Evolutionary conservation across 2,888 invertebrate genomes (phyloP).

Genomic region (Brassicogethes aeneus): DNA sequence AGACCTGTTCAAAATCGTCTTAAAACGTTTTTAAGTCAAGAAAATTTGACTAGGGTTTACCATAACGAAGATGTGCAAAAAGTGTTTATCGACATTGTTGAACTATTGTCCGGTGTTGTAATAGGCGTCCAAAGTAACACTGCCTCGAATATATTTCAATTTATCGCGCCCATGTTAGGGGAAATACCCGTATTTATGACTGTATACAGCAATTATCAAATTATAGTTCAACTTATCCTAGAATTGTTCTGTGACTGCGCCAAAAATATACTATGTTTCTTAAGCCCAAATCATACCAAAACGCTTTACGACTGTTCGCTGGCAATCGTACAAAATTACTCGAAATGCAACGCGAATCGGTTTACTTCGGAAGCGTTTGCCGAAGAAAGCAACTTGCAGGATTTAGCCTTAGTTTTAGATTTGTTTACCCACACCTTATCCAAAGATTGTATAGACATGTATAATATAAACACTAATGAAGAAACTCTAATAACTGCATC

Average conservation of each 20-base stretch:
- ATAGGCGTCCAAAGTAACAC: constrained; percentile 47
- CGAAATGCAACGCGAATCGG: constrained; percentile 54
- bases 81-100: constrained; percentile 65
- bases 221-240: constrained; percentile 66
- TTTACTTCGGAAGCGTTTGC: constrained; percentile 53
- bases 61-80: constrained; percentile 56
- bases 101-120: constrained; percentile 64
- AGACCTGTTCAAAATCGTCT: constrained; percentile 45
- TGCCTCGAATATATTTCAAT: constrained; percentile 44
- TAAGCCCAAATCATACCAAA: constrained; percentile 49
- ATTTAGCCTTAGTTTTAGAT: constrained; percentile 72
- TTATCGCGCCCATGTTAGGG: constrained; percentile 53
- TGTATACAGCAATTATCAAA: constrained; percentile 64
- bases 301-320: constrained; percentile 61
- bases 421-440: constrained; percentile 46
- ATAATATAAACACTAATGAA: constrained; percentile 20
- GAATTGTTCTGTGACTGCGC: constrained; percentile 66
- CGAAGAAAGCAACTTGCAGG: constrained; percentile 67
- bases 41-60: constrained; percentile 45
- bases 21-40: constrained; percentile 44
- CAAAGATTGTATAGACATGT: constrained; percentile 39
- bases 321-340: constrained; percentile 61
- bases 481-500: constrained; percentile 41
- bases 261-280: constrained; percentile 59
- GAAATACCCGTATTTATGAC: constrained; percentile 62